Evolutionary conservation across 2,888 invertebrate species (phyloP).

Genomic region (Ophioninae sp.): DNA sequence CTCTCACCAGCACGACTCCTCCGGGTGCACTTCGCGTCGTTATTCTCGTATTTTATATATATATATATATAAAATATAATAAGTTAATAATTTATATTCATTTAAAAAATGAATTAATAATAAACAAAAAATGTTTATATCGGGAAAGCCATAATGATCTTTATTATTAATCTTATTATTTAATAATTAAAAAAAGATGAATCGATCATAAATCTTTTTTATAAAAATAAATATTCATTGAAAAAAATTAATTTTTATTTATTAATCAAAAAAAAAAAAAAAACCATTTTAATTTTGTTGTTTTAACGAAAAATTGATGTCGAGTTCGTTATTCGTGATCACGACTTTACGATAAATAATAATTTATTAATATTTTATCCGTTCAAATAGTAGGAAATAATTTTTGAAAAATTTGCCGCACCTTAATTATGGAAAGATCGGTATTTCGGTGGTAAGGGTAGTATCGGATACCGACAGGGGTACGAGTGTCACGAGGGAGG

Average conservation of each 20-base stretch:
- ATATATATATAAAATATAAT: no score
- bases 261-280: no score
- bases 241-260: no score
- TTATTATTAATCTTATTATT: background rate
- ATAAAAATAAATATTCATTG: no score
- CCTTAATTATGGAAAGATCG: conserved; percentile 28
- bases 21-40: background rate
- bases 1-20: conserved; percentile 62
- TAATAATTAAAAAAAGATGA: background rate
- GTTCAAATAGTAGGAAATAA: no score
- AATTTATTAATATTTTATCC: background rate
- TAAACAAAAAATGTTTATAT: no score
- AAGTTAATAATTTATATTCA: no score
- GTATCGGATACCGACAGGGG: conserved; percentile 48
- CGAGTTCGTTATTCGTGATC: background rate
- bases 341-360: background rate
- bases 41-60: conserved; percentile 3
- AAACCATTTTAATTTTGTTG: no score
- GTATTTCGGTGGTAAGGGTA: conserved; percentile 22
- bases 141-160: no score
- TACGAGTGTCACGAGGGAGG: conserved; percentile 20
- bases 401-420: conserved; percentile 38
- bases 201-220: no score
- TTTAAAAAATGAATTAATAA: no score
- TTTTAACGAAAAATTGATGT: background rate